Evolutionary conservation across 2,113 vertebrate species (phyloP), one percentile per base, ranked within the genome.

Genomic region (mouse (Mus musculus)): DNA sequence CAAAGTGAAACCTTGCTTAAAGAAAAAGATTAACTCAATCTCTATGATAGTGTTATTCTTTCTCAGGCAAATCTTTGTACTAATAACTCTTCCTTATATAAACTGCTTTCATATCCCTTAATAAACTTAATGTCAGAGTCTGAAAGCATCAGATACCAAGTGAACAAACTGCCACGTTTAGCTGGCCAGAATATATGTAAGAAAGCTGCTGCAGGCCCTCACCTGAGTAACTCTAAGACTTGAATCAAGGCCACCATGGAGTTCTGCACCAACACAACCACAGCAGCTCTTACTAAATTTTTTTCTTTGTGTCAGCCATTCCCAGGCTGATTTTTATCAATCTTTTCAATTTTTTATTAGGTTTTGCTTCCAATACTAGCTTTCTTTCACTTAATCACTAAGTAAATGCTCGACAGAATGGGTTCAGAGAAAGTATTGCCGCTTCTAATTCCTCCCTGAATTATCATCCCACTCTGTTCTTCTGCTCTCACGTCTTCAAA

Each of bases 31-130:
- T 78, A 56, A 93, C 30, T 92, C 19, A 30, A 65, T 52, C 72
- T 80, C 49, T 49, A n/a, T 69, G 5, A 82, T 2, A 91, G 5
- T 3, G 76, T 24, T 80, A 54, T 49, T 93, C 67, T 94, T 91
- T 56, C 36, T 85, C 61, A 92, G 59, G 33, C 63, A 96, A 95
- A 84, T 96, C 52, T 89, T 56, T 91, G 36, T 78, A 95, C 39
- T 14, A 54, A 11, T 59, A 92, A 81, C 59, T 94, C 52, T 65
- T 89, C 13, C 10, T 84, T 91, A 89, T 39, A 49, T 28, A 93
- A 94, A 54, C 71, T 75, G 49, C 26, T 94, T 96, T 96, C 22
- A 97, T 94, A 96, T 96, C 59, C 49, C 90, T 92, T 92, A 46
- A 92, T 81, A 85, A 59, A 67, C 54, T 71, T 10, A 42, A 88